A percentile compares a stretch with the other conserved stretches of the same genome.
phyloP scores from a whole-genome alignment of 1,140 invertebrate genomes.

The Antheraea pernyi region DNA sequence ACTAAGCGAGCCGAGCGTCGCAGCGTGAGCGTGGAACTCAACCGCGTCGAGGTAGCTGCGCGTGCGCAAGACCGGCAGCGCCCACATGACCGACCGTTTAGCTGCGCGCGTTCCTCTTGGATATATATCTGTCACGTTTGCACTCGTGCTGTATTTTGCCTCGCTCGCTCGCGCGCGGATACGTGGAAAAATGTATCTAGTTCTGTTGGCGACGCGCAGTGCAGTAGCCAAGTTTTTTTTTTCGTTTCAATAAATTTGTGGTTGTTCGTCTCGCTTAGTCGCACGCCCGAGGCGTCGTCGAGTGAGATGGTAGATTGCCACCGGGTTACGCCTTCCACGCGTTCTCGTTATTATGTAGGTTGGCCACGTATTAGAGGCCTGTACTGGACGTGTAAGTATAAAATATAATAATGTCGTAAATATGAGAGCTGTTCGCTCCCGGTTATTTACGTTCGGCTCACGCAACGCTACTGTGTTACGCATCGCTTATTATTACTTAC shows the following conservation, averaged over 20 bases:
- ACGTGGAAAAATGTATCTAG: conserved; percentile 78
- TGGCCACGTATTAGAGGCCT: conserved; percentile 70
- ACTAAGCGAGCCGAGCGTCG: conserved; percentile 69
- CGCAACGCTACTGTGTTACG: conserved; percentile 66
- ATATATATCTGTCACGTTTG: conserved; percentile 50
- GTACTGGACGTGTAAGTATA: conserved; percentile 67
- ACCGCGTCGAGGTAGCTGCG: conserved; percentile 66
- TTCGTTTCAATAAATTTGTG: conserved; percentile 78
- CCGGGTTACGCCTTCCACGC: conserved; percentile 78
- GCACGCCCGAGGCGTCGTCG: conserved; percentile 65
- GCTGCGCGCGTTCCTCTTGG: conserved; percentile 43
- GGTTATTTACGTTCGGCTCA: conserved; percentile 66
- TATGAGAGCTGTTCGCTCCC: conserved; percentile 57
- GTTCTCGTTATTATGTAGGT: conserved; percentile 74
- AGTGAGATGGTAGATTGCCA: conserved; percentile 70
- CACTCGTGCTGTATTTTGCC: conserved; percentile 15
- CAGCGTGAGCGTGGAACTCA: conserved; percentile 67
- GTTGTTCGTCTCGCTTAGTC: conserved; percentile 72
- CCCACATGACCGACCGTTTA: conserved; percentile 70
- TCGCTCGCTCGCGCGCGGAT: conserved; percentile 52
- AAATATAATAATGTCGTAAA: conserved; percentile 75
- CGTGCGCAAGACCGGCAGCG: conserved; percentile 77
- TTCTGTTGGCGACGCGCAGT: conserved; percentile 75
- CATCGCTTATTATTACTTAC: conserved; percentile 43
- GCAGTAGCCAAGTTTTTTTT: conserved; percentile 74